These are phyloP conservation scores for Cynodonichthys magdalenae DNA, from an alignment of 2,797 vertebrate genomes.

Conservation along the genomic window DNA sequence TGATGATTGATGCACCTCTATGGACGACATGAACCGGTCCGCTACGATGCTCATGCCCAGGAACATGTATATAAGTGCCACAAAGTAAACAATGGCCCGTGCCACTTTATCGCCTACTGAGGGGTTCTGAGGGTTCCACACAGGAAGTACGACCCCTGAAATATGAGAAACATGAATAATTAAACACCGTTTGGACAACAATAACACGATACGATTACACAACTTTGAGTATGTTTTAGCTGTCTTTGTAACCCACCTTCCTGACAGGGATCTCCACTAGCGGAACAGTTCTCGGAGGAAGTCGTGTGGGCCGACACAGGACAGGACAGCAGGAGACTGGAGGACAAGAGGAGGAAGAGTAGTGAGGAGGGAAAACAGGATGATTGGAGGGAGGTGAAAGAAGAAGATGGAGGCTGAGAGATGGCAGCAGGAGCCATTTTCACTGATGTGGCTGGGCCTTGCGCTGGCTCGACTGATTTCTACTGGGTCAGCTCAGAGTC, in stretches of 20 bases:
- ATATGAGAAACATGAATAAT: constrained; percentile 3
- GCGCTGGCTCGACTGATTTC: constrained; percentile 37
- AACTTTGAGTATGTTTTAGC: no score
- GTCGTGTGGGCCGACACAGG: constrained; percentile 25
- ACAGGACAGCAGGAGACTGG: constrained; percentile 54
- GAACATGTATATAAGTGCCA: constrained; percentile 88
- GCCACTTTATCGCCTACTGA: constrained; percentile 88
- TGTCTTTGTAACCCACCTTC: constrained; percentile 68
- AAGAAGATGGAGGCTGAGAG: constrained; percentile 30
- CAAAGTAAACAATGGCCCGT: constrained; percentile 87
- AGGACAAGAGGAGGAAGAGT: constrained; percentile 39
- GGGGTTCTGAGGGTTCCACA: constrained; percentile 87
- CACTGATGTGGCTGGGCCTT: constrained; percentile 21
- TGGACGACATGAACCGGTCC: constrained; percentile 89
- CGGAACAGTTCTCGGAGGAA: constrained; percentile 63
- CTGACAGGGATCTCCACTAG: constrained; percentile 73
- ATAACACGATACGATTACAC: not conserved
- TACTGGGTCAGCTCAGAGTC: constrained; percentile 14
- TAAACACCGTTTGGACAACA: not conserved
- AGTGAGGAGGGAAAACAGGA: constrained; percentile 22
- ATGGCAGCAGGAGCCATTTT: constrained; percentile 56
- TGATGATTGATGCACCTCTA: constrained; percentile 65
- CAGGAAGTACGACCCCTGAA: constrained; percentile 82
- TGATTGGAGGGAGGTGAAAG: constrained; percentile 10
- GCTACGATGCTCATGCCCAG: constrained; percentile 89